phyloP scores from a whole-genome alignment of 2,888 invertebrate genomes.

The Melanophora roralis region DNA sequence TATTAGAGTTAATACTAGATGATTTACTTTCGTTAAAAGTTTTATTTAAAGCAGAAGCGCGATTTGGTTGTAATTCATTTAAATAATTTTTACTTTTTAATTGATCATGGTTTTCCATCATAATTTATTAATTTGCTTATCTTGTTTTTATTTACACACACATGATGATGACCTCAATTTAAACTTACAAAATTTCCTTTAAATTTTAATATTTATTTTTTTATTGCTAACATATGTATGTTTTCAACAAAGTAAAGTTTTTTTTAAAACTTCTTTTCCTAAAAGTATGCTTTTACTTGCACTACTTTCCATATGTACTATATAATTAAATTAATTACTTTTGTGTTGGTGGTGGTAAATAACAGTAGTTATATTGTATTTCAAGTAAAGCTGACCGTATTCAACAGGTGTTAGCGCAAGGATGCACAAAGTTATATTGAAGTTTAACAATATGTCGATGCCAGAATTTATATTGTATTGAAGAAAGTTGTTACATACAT shows the following conservation, averaged over 20 bases:
- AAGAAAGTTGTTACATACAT: not conserved
- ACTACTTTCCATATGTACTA: too few relatives aligned
- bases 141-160: not conserved
- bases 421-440: constrained; percentile 73
- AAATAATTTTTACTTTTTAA: constrained; percentile 10
- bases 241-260: not conserved
- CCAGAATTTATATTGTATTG: constrained; percentile 66
- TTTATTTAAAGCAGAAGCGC: constrained; percentile 52
- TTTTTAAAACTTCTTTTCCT: not conserved
- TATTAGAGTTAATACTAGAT: constrained; percentile 63
- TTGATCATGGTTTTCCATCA: constrained; percentile 30
- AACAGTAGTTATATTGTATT: constrained; percentile 2
- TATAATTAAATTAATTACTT: not conserved
- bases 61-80: constrained; percentile 24
- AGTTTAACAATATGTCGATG: constrained; percentile 70
- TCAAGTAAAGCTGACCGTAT: constrained; percentile 36
- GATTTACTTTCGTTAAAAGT: constrained; percentile 44
- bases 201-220: not conserved
- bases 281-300: constrained; percentile 36
- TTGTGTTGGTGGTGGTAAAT: not conserved
- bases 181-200: not conserved
- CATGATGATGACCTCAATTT: not conserved
- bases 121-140: constrained; percentile 17
- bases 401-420: constrained; percentile 75
- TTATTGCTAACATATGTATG: constrained; percentile 31